Percentiles rank a stretch among this genome's conserved stretches.
Conservation (phyloP, 2,888 invertebrate species). For the Clanis bilineata region DNA sequence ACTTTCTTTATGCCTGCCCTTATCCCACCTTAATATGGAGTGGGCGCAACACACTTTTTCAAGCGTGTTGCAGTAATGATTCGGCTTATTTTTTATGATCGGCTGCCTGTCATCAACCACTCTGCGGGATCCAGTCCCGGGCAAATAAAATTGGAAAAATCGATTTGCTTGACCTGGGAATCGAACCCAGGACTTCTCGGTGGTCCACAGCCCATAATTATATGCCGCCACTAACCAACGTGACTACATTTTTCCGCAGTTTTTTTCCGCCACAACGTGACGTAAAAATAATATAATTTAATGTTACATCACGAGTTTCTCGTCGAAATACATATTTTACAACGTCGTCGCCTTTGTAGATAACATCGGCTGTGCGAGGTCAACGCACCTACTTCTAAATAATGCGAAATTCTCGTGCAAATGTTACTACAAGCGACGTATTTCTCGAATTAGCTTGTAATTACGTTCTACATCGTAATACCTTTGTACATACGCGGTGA, state of each 20-base stretch:
- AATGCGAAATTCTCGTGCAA: conserved; percentile 36
- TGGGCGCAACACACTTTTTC: no score
- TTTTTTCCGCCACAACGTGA: conserved; percentile 18
- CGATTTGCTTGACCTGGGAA: no score
- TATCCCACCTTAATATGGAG: no score
- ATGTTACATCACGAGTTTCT: conserved; percentile 42
- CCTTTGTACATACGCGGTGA: background rate
- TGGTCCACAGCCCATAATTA: background rate
- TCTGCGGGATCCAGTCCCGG: no score
- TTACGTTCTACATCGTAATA: conserved; percentile 18
- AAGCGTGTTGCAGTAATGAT: no score
- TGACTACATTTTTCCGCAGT: background rate
- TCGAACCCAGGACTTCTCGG: no score
- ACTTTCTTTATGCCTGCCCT: no score
- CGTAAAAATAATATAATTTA: conserved; percentile 29
- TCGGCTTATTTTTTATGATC: no score
- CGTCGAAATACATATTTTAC: conserved; percentile 49
- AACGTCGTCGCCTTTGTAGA: conserved; percentile 45
- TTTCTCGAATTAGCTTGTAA: conserved; percentile 37
- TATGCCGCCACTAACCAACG: background rate
- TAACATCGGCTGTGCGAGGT: conserved; percentile 51
- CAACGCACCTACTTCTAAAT: conserved; percentile 44
- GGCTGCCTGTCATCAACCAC: no score
- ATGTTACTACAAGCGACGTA: conserved; percentile 32
- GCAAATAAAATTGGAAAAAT: no score